Conservation (phyloP, 2,113 vertebrate species). For the Sisor rabdophorus region DNA sequence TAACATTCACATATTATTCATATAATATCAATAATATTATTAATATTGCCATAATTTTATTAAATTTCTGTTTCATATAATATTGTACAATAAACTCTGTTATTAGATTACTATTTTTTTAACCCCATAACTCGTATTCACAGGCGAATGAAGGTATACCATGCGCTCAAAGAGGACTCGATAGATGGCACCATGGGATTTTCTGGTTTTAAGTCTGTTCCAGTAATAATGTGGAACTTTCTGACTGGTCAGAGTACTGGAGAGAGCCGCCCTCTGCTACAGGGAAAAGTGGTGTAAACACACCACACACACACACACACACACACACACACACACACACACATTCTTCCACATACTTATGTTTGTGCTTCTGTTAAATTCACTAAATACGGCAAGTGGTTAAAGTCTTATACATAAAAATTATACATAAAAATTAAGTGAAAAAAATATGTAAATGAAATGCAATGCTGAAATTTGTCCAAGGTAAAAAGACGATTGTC, state of each 20-base stretch:
- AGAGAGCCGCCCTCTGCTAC: conserved; percentile 83
- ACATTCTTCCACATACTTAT: neutral
- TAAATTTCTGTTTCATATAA: neutral
- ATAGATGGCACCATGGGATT: conserved; percentile 43
- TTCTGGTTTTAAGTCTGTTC: conserved; percentile 63
- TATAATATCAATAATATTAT: neutral
- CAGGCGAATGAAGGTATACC: conserved; percentile 73
- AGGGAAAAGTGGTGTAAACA: conserved; percentile 73
- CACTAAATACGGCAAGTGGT: neutral
- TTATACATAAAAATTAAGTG: no score
- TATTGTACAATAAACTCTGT: neutral
- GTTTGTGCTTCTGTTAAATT: neutral
- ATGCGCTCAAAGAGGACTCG: conserved; percentile 54
- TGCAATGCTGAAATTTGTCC: neutral
- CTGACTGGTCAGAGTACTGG: conserved; percentile 68
- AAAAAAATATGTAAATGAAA: no score
- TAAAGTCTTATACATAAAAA: neutral
- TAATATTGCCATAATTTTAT: neutral
- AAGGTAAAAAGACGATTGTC: neutral
- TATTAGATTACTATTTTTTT: neutral
- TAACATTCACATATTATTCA: neutral
- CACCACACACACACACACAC: neutral
- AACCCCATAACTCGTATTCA: neutral
- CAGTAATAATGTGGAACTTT: conserved; percentile 74
- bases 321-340: conserved; percentile 9